Base-by-base conservation (phyloP, 2,113 vertebrate genomes). In the Phrynosoma blainvillii region DNA sequence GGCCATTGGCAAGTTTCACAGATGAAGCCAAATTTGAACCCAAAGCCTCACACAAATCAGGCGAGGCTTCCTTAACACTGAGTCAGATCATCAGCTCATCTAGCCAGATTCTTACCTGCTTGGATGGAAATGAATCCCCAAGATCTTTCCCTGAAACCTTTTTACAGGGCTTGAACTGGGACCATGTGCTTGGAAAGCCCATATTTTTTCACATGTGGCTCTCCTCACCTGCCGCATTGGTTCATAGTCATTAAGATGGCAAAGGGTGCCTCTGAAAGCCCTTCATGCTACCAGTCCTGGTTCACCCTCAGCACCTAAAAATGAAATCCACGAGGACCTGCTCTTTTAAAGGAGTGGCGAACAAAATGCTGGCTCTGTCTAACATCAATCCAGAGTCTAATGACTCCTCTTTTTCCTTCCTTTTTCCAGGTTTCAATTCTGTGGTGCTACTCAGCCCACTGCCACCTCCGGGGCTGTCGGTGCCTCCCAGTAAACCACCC, bases 401-500 rank as follows among this genome's bases (percentile, higher is more conserved):
- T 25, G 16, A 23, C 70, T 25, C 52, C 0, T 5, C 54, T 8
- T 25, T 32, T 54, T 65, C 4, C 62, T 36, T 2, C 91, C 42
- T 85, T 52, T 66, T 1, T 77, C 30, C 92, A 99, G 99, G 99
- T 79, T 99, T 99, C 96, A 98, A 97, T 95, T 93, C 96, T 5
- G 96, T 97, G 93, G 98, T 98, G 95, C 97, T 98, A 10, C n/a
- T 97, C 94, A 93, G 90, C 30, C 96, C 98, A 79, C 96, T 97
- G 8, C 98, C 97, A 0, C 97, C 98, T 47, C 98, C 98, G 0
- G 98, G 98, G 32, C 96, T 99, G 88, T 97, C 91, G 0, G 93
- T 96, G 89, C 95, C 96, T 1, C 81, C 97, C 74, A 97, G 98
- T 84, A 99, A 99, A 91, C 98, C 98, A 1, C 99, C 99, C 0